Base-by-base conservation (phyloP, 2,113 vertebrate genomes). In the Scomber scombrus region DNA sequence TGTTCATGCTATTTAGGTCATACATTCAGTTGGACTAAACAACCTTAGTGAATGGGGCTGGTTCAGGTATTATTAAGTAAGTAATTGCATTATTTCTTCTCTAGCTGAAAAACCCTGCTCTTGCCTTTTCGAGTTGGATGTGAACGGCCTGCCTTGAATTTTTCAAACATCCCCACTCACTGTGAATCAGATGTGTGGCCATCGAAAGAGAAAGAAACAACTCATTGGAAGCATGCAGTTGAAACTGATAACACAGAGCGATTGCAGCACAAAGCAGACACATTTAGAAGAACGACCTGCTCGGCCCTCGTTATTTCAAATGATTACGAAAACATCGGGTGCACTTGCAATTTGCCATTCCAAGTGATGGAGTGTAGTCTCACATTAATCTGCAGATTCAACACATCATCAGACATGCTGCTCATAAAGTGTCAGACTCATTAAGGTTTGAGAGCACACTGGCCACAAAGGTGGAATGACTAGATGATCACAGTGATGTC, bases 401-500 rank as follows among this genome's bases (percentile, higher is more conserved):
- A 43, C 34, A 50, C 43, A 26, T 12, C 1, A 51, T 52, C 45
- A 60, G 11, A 16, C 16, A 11, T 10, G 8, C 23, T 40, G 23
- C 7, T 49, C 5, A 49, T 21, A 43, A 46, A 65, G 23, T 26
- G 34, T 40, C 34, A 40, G 34, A 4, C 45, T 23, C 4, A 7
- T 15, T 12, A 26, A 47, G 40, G 4, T 46, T 31, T 16, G 3
- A 11, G 29, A 21, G 19, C 31, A 45, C 26, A 23, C 6, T 4
- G 29, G 19, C 50, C 23, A 18, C 10, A 19, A 14, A 71, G 51
- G 19, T 40, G 29, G 47, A 68, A 18, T 19, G 3, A 47, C 6
- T 64, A 34, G 11, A 26, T 65, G 47, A 54, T 73, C 46, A n/a
- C 49, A 40, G 56, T 21, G 13, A 11, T 43, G 58, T 75, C 56